Evolutionary conservation across 2,113 vertebrate species (phyloP), one percentile per base, ranked within the genome.

Genomic region (Pipa parva): DNA sequence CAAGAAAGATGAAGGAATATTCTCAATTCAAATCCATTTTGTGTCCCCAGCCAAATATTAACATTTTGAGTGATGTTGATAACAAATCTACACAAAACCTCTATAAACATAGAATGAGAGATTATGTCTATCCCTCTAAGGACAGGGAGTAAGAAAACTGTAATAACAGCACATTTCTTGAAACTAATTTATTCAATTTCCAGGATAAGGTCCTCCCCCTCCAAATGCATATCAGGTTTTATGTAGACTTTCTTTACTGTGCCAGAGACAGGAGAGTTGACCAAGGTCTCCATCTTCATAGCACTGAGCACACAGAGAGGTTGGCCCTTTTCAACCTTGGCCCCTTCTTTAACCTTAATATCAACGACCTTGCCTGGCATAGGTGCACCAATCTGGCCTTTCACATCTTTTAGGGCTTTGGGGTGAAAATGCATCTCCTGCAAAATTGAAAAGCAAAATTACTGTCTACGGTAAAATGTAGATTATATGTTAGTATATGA

Each of bases 231-330:
- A 51, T 94, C 91, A 0, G 73, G 17, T 3, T 81, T 80, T 22
- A 92, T 88, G 0, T 95, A 85, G 45, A 97, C 71, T 54, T 85
- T 82, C 10, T 75, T 75, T 75, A 96, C 27, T 1, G 87, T 93
- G 13, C 94, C 94, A 0, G 85, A 72, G 71, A 92, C 0, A 0
- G 94, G 93, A 0, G 92, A 92, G 73, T 94, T 97, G 72, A 97
- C 93, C 79, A 96, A 91, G 0, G 83, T 97, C 84, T 97, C 94
- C 94, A 97, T 96, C 86, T 96, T 97, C 94, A 97, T 96, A 74
- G 94, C 93, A 0, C 91, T 94, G 57, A 97, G 89, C 63, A 96
- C 92, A 22, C 94, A 97, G 12, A 97, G 87, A 0, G 92, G 91
- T 71, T 93, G 89, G 7, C 93, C 93, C 74, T 95, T 95, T 76